A percentile compares a stretch with the other conserved stretches of the same genome.
Evolutionary conservation across 92 coral and sea anemone species (phyloP).

Genomic region (Heteractis magnifica): DNA sequence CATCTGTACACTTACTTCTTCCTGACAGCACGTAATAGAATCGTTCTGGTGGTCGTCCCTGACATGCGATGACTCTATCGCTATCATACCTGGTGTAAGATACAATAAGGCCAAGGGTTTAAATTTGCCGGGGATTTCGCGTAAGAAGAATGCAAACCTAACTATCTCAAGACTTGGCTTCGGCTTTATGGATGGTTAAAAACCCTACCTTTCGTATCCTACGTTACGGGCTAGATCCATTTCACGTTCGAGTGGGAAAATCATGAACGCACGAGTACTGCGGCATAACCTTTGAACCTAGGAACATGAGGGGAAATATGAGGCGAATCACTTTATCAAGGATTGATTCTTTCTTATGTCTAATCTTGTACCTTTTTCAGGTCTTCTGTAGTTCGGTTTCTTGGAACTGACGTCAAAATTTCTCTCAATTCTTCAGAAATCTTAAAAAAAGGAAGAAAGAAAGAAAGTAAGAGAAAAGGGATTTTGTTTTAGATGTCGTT

Average conservation of each 20-base stretch:
- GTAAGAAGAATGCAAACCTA: no score
- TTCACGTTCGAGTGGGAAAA: constrained; percentile 81
- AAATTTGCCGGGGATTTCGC: no score
- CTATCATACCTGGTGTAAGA: constrained; percentile 60
- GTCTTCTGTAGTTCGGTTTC: constrained; percentile 53
- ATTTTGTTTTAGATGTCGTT: neutral
- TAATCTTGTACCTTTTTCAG: constrained; percentile 60
- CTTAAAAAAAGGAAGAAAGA: constrained; percentile 15
- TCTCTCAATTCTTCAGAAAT: constrained; percentile 72
- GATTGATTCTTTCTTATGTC: neutral
- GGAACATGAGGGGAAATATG: neutral
- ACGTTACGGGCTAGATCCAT: constrained; percentile 72
- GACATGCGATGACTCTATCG: constrained; percentile 79
- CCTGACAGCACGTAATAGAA: constrained; percentile 83
- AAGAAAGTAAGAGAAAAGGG: neutral
- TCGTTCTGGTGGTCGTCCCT: constrained; percentile 71
- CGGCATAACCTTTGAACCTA: constrained; percentile 82
- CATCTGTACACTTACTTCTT: constrained; percentile 47
- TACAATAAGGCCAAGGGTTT: neutral
- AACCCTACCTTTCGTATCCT: constrained; percentile 73
- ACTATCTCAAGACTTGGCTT: no score
- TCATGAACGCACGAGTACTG: constrained; percentile 78
- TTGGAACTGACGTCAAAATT: constrained; percentile 67
- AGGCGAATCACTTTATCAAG: neutral
- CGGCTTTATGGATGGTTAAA: no score